Percentiles rank a stretch among this genome's conserved stretches.
Evolutionary conservation across 2,888 invertebrate genomes (phyloP).

Genomic region (Dyspetes luteomarginatus): DNA sequence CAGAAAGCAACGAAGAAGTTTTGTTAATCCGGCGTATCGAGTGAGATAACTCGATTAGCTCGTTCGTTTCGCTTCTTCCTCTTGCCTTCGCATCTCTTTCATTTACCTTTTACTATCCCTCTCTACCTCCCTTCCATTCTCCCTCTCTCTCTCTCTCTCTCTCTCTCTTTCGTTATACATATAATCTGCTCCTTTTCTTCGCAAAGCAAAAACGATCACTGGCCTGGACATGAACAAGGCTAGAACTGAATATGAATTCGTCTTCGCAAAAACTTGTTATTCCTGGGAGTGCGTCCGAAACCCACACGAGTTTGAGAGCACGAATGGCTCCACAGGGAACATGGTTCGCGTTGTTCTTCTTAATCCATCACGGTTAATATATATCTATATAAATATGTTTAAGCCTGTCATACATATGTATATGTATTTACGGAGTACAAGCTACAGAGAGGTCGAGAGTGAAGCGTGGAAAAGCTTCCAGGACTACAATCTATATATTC

Average conservation of each 20-base stretch:
- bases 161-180: too few relatives aligned
- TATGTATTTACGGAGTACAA: neutral
- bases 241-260: too few relatives aligned
- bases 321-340: constrained; percentile 31
- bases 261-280: constrained; percentile 1
- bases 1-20: constrained; percentile 37
- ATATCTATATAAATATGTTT: constrained; percentile 17
- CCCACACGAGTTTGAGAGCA: neutral
- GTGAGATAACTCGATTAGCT: constrained; percentile 58
- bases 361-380: constrained; percentile 57
- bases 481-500: constrained; percentile 60
- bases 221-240: neutral
- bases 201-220: neutral
- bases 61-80: constrained; percentile 16
- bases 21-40: constrained; percentile 60
- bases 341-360: constrained; percentile 53
- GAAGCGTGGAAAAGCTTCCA: constrained; percentile 60
- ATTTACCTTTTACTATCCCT: neutral
- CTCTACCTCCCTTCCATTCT: neutral
- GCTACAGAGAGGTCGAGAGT: constrained; percentile 47
- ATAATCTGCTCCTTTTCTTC: constrained; percentile 14
- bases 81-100: constrained; percentile 8
- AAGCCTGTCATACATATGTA: neutral
- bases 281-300: constrained; percentile 13
- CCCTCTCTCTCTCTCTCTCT: neutral